These are phyloP conservation scores for Gymnobelideus leadbeateri DNA, from an alignment of 2,113 vertebrate species.

Conservation along the genomic window DNA sequence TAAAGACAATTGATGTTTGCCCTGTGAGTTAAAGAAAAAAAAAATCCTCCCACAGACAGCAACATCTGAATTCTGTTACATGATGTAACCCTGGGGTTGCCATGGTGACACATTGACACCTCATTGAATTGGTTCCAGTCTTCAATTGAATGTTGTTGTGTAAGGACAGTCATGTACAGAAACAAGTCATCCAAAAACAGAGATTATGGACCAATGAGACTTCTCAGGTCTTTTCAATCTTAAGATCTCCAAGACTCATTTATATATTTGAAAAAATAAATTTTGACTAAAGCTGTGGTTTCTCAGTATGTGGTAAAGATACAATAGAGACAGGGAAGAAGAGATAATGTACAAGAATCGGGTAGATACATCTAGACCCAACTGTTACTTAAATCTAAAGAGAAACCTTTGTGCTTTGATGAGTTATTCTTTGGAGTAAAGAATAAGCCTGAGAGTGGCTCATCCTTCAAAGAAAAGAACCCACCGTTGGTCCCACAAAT, in stretches of 20 bases:
- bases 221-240: neutral
- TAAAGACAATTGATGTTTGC: conserved; percentile 34
- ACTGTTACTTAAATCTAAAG: neutral
- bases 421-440: conserved; percentile 48
- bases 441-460: neutral
- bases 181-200: neutral
- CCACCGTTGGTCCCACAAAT: conserved; percentile 47
- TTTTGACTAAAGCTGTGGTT: neutral
- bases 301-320: neutral
- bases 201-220: neutral
- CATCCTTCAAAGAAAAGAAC: conserved; percentile 43
- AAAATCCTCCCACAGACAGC: conserved; percentile 50
- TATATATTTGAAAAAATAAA: neutral
- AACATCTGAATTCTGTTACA: conserved; percentile 70
- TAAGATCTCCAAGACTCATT: neutral
- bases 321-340: neutral
- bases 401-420: conserved; percentile 28
- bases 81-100: conserved; percentile 66
- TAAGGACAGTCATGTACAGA: conserved; percentile 9
- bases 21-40: conserved; percentile 37
- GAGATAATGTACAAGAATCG: neutral
- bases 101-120: conserved; percentile 60
- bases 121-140: conserved; percentile 9
- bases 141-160: neutral
- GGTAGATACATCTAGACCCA: neutral